Percentiles rank a stretch among this genome's conserved stretches.
Conservation (phyloP, 1,140 invertebrate genomes). For the Apocrypta bakeri region DNA sequence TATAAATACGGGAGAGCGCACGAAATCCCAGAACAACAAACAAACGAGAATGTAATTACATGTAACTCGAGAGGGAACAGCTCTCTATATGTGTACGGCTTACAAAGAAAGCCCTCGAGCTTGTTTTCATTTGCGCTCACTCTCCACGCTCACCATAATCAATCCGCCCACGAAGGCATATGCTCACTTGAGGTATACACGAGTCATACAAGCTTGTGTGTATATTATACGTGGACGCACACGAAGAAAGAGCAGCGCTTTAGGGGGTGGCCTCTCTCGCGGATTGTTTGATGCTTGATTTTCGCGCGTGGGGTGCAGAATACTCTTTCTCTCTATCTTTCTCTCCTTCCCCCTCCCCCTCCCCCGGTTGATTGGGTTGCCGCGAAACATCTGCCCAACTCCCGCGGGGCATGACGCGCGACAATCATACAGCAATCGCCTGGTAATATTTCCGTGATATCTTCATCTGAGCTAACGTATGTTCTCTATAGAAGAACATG, state of each 20-base stretch:
- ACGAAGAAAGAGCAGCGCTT: constrained; percentile 38
- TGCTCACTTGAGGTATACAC: constrained; percentile 64
- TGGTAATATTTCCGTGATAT: constrained; percentile 71
- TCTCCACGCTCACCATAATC: constrained; percentile 63
- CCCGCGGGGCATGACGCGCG: constrained; percentile 72
- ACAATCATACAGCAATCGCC: constrained; percentile 73
- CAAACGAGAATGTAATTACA: constrained; percentile 29
- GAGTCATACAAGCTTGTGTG: constrained; percentile 36
- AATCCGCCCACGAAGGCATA: constrained; percentile 69
- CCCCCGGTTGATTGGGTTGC: constrained; percentile 71
- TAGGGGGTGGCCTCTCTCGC: constrained; percentile 57
- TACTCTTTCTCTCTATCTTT: too few relatives aligned
- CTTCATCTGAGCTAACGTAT: constrained; percentile 61
- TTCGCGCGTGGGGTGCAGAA: constrained; percentile 68
- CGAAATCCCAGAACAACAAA: neutral
- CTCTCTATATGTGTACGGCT: neutral
- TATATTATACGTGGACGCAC: neutral
- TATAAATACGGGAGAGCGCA: neutral
- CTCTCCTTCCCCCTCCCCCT: constrained; percentile 35
- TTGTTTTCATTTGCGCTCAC: constrained; percentile 59
- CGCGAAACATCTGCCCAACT: constrained; percentile 74
- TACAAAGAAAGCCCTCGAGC: constrained; percentile 50
- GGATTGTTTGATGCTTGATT: constrained; percentile 74
- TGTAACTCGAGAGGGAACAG: constrained; percentile 32
- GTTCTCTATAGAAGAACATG: too few relatives aligned